Evolutionary conservation across 2,888 invertebrate genomes (phyloP).

Genomic region (Iselma pallidipennis): DNA sequence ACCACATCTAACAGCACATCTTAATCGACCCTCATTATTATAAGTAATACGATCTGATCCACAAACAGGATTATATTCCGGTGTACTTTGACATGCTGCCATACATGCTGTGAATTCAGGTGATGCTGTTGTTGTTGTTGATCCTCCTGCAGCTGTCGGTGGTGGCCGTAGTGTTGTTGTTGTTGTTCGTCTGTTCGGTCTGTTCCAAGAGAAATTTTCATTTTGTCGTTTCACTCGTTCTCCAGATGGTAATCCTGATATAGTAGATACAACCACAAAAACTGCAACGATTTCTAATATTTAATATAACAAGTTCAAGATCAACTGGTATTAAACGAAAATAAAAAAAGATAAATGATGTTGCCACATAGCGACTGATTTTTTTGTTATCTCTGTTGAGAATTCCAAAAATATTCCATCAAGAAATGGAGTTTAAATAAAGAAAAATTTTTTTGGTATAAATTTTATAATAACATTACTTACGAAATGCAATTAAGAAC

Average conservation of each 20-base stretch:
- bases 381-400: too few relatives aligned
- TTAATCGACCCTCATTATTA: conserved; percentile 48
- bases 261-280: neutral
- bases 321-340: too few relatives aligned
- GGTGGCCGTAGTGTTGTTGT: conserved; percentile 2
- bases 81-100: conserved; percentile 48
- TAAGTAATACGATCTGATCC: conserved; percentile 55
- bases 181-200: neutral
- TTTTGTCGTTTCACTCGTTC: neutral
- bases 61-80: conserved; percentile 58
- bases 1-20: conserved; percentile 56
- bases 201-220: neutral
- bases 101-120: conserved; percentile 33
- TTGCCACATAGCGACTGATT: too few relatives aligned
- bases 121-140: conserved; percentile 35
- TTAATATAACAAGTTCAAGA: neutral
- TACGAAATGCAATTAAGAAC: neutral
- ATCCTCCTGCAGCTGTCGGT: conserved; percentile 7
- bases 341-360: too few relatives aligned
- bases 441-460: too few relatives aligned
- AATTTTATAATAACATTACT: too few relatives aligned
- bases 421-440: too few relatives aligned
- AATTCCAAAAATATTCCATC: too few relatives aligned
- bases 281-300: neutral
- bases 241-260: neutral